phyloP scores from a whole-genome alignment of 2,113 vertebrate species.

The Prinia subflava region DNA sequence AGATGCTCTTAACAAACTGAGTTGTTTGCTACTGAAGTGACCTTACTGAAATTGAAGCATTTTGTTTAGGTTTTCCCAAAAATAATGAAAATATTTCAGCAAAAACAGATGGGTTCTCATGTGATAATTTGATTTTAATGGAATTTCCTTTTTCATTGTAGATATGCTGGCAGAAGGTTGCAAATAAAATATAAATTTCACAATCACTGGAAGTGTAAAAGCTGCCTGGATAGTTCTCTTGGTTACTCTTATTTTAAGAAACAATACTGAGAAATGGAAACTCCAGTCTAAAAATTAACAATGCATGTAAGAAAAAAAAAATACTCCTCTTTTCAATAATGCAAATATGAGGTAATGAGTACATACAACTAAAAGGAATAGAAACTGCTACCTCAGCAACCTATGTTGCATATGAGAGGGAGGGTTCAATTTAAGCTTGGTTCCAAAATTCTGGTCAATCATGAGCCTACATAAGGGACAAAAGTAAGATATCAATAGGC shows the following conservation, averaged over 20 bases:
- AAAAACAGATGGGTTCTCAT: background rate
- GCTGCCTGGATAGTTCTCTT: background rate
- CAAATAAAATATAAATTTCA: background rate
- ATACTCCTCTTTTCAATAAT: background rate
- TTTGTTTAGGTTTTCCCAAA: background rate
- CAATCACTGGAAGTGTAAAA: background rate
- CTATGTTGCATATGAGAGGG: background rate
- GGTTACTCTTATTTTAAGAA: background rate
- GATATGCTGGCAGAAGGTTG: background rate
- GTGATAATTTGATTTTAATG: background rate
- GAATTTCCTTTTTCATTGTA: background rate
- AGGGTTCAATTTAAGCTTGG: background rate
- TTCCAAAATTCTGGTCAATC: background rate
- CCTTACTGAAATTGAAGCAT: background rate
- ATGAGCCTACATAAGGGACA: background rate
- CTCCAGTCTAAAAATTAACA: background rate
- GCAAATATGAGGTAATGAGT: background rate
- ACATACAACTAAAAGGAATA: background rate
- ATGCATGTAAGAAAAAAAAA: background rate
- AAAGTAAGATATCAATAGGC: background rate
- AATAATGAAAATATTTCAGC: background rate
- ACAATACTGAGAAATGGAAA: background rate
- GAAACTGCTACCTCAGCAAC: background rate
- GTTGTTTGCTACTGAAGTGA: background rate
- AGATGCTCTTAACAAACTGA: background rate